Percentiles rank a stretch among this genome's conserved stretches.
phyloP scores from a whole-genome alignment of 2,113 vertebrate genomes.

The Lagenorhynchus albirostris region DNA sequence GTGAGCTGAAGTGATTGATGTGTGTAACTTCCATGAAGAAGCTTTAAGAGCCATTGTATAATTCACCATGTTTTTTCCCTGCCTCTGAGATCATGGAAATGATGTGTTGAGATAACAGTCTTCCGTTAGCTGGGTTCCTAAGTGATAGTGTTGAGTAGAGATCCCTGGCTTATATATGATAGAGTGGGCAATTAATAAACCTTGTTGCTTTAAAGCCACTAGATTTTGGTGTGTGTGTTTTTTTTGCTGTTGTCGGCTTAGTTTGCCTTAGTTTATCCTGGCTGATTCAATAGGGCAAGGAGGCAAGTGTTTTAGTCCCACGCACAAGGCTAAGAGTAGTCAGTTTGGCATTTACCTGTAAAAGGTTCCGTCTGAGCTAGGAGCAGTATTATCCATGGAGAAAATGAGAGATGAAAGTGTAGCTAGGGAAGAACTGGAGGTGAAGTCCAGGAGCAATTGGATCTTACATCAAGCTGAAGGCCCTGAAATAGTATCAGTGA shows the following conservation, averaged over 20 bases:
- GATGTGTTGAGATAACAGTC: background rate
- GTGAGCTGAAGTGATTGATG: background rate
- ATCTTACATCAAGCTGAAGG: background rate
- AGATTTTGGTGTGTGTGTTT: background rate
- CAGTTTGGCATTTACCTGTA: background rate
- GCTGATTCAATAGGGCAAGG: background rate
- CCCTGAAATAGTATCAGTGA: background rate
- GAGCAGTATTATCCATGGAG: background rate
- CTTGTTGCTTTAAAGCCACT: background rate
- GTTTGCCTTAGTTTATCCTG: background rate
- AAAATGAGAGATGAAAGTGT: background rate
- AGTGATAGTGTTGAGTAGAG: background rate
- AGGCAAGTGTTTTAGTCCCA: background rate
- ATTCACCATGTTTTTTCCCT: background rate
- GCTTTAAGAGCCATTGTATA: background rate
- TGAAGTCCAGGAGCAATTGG: background rate
- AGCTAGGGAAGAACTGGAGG: background rate
- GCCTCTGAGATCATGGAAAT: background rate
- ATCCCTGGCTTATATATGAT: background rate
- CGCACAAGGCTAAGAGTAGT: background rate
- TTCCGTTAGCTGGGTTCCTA: background rate
- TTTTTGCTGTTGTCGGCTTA: background rate
- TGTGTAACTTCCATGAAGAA: background rate
- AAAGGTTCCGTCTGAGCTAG: background rate
- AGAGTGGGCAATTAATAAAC: background rate